Base-by-base conservation (phyloP, 2,888 invertebrate species). In the Gisinianus flammeolus region DNA sequence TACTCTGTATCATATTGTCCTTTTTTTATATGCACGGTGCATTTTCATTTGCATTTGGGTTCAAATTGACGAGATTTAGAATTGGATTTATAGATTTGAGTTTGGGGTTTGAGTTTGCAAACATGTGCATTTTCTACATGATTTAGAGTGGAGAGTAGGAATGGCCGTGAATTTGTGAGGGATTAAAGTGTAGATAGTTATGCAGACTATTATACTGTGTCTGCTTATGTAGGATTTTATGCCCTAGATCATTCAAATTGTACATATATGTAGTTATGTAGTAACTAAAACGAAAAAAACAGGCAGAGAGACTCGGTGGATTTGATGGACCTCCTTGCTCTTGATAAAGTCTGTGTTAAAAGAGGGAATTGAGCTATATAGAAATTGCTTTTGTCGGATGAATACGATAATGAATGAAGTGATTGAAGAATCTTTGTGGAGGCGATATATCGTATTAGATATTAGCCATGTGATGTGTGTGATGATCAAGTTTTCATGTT, bases 361-460 rank as follows among this genome's bases (percentile, higher is more conserved):
- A 12, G 67, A 66, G n/a, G 28, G 67, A 66, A 66, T 74, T 54
- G 54, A 66, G 66, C 30, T 26, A 66, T n/a, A n/a, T 30, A 52
- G 19, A 35, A 56, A 30, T 1, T 24, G 30, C 5, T 26, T 24
- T 8, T 28, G 26, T 62, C 16, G 26, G 62, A 26, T 28, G 35
- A 24, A 31, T 16, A 66, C 54, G 44, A 66, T 74, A 74, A 74
- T 74, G 74, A 74, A 74, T 74, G 74, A 74, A 74, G 74, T 74
- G 74, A 74, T 74, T 74, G 58, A 19, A 62, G 35, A 68, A 22
- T 68, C 33, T 30, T 26, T 30, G 28, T 26, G 66, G 31, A 31
- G 28, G 30, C 66, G 28, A 54, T 54, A n/a, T n/a, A 54, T 54
- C 54, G 16, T 54, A 54, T 54, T 54, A 54, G 5, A n/a, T n/a